Evolutionary conservation across 2,888 invertebrate genomes (phyloP).

Genomic region (Meliscaeva auricollis): DNA sequence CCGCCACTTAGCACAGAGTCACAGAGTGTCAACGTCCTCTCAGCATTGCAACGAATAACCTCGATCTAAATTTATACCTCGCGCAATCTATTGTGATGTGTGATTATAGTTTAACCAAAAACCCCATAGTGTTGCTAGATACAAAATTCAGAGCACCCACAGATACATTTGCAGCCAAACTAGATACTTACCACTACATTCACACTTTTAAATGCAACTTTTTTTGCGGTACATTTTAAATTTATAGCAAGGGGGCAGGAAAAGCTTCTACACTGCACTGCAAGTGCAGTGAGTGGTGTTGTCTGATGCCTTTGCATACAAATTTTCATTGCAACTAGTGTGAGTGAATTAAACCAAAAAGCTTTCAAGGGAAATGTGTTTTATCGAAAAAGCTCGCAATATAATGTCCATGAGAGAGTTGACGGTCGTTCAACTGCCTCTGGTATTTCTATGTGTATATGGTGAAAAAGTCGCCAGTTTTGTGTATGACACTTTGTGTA

Average conservation of each 20-base stretch:
- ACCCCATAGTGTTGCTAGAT: conserved; percentile 49
- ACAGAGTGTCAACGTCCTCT: conserved; percentile 80
- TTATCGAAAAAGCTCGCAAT: conserved; percentile 52
- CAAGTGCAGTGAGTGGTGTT: neutral
- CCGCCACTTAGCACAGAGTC: conserved; percentile 34
- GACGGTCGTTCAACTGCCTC: conserved; percentile 75
- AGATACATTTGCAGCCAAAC: conserved; percentile 26
- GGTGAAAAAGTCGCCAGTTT: conserved; percentile 34
- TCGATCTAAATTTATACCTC: conserved; percentile 83
- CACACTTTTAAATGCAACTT: no score
- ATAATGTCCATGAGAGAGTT: conserved; percentile 53
- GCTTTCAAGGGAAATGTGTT: conserved; percentile 68
- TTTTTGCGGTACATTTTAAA: neutral
- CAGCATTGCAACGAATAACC: conserved; percentile 84
- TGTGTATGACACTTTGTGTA: conserved; percentile 21
- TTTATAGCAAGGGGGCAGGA: conserved; percentile 19
- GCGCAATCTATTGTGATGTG: conserved; percentile 74
- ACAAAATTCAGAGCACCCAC: conserved; percentile 55
- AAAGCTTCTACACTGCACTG: conserved; percentile 33
- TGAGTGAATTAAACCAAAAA: conserved; percentile 28
- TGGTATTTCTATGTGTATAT: conserved; percentile 44
- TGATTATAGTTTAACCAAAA: conserved; percentile 52
- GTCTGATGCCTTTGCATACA: neutral
- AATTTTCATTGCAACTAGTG: neutral
- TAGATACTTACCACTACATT: neutral